phyloP scores from a whole-genome alignment of 2,797 vertebrate genomes.

The Serranus cabrilla region DNA sequence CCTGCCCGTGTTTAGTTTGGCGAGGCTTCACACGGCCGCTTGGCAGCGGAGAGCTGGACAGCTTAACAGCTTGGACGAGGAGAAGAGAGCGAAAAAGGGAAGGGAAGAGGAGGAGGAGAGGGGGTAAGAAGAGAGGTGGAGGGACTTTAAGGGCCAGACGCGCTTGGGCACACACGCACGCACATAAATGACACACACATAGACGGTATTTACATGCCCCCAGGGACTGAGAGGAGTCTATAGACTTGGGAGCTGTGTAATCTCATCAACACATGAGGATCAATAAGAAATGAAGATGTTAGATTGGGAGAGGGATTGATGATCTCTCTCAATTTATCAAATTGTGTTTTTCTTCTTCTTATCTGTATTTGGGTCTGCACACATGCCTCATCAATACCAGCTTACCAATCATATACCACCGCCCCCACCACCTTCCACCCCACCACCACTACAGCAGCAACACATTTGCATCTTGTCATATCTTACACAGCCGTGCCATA shows the following conservation, averaged over 20 bases:
- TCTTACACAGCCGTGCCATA: constrained; percentile 84
- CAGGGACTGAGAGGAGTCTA: constrained; percentile 47
- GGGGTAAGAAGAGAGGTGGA: constrained; percentile 70
- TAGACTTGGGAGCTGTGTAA: constrained; percentile 61
- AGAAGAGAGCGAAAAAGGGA: constrained; percentile 82
- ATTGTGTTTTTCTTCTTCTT: constrained; percentile 15
- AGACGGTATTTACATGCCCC: constrained; percentile 66
- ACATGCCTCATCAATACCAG: constrained; percentile 42
- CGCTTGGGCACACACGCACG: constrained; percentile 53
- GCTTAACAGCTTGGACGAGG: constrained; percentile 90
- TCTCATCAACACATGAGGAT: constrained; percentile 63
- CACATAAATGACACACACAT: constrained; percentile 34
- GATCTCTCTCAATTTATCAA: constrained; percentile 42
- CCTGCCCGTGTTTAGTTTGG: constrained; percentile 97
- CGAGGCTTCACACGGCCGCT: constrained; percentile 92
- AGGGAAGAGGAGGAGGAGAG: constrained; percentile 61
- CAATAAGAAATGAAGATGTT: constrained; percentile 70
- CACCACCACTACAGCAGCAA: constrained; percentile 46
- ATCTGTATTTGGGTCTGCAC: constrained; percentile 31
- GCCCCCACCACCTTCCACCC: constrained; percentile 29
- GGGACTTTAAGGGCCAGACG: constrained; percentile 73
- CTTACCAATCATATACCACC: constrained; percentile 30
- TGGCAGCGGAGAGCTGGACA: constrained; percentile 92
- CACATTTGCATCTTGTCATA: constrained; percentile 86
- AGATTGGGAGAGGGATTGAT: constrained; percentile 38